Percentiles rank a stretch among this genome's conserved stretches.
Conservation (phyloP, 2,113 vertebrate genomes). For the Calyptommatus sinebrachiatus region DNA sequence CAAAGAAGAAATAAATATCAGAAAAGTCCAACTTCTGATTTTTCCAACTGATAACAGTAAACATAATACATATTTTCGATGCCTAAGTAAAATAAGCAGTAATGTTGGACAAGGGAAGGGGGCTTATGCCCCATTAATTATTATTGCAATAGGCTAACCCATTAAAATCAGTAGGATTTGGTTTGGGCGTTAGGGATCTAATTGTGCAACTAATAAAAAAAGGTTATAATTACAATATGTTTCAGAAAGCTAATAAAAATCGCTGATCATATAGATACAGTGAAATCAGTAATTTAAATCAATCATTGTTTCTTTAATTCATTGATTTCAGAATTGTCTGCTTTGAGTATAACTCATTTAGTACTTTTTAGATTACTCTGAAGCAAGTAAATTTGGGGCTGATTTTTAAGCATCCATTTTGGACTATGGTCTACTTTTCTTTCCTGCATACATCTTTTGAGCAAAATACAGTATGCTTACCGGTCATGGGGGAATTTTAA, state of each 20-base stretch:
- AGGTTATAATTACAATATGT: not conserved
- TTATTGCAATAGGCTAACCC: not conserved
- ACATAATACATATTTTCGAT: constrained; percentile 35
- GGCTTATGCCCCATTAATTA: not conserved
- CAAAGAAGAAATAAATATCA: constrained; percentile 36
- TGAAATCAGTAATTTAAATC: too few relatives aligned
- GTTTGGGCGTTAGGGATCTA: constrained; percentile 24
- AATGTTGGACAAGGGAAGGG: not conserved
- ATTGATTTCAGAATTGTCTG: too few relatives aligned
- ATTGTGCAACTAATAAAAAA: constrained; percentile 27
- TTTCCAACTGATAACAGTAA: constrained; percentile 39
- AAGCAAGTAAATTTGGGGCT: not conserved
- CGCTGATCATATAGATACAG: too few relatives aligned
- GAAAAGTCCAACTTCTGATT: constrained; percentile 39
- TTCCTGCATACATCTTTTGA: constrained; percentile 39
- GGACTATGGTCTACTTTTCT: constrained; percentile 20
- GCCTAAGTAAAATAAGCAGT: constrained; percentile 8
- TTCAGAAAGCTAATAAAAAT: not conserved
- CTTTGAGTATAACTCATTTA: too few relatives aligned
- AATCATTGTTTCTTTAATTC: too few relatives aligned
- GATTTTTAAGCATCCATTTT: not conserved
- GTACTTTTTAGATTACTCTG: not conserved
- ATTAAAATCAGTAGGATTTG: not conserved
- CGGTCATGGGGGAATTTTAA: constrained; percentile 5
- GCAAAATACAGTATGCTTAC: not conserved